phyloP scores from a whole-genome alignment of 2,113 vertebrate genomes.

The Nycticryphes semicollaris region DNA sequence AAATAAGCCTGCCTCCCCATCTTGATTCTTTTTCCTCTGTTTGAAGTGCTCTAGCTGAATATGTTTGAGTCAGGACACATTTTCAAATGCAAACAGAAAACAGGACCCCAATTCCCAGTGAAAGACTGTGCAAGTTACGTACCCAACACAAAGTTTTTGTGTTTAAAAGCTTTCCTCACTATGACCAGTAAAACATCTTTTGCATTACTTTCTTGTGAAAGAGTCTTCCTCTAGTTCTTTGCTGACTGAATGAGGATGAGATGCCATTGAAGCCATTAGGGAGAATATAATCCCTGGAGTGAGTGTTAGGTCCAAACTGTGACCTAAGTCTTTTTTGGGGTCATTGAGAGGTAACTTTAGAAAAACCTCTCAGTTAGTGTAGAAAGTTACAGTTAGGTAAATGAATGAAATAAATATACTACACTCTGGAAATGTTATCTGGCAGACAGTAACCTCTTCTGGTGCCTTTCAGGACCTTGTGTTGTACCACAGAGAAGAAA shows the following conservation, averaged over 20 bases:
- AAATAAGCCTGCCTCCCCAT: not conserved
- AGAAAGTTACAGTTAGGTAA: not conserved
- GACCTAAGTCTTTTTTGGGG: not conserved
- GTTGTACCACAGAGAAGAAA: not conserved
- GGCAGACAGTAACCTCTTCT: not conserved
- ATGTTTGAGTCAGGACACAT: not conserved
- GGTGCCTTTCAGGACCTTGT: not conserved
- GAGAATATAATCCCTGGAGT: not conserved
- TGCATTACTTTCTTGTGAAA: not conserved
- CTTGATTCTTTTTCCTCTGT: not conserved
- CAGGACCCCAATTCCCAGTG: not conserved
- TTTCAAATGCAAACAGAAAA: not conserved
- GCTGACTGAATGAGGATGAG: not conserved
- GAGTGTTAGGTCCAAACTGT: not conserved
- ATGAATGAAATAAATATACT: not conserved
- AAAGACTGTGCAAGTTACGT: not conserved
- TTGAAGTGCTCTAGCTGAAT: not conserved
- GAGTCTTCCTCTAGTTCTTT: not conserved
- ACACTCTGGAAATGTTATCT: not conserved
- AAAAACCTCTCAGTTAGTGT: not conserved
- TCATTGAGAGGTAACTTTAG: not conserved
- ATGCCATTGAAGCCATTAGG: not conserved
- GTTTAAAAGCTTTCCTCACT: not conserved
- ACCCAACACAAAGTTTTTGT: not conserved
- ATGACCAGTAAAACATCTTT: not conserved